phyloP scores from a whole-genome alignment of 2,113 vertebrate genomes.

The Prinia subflava region DNA sequence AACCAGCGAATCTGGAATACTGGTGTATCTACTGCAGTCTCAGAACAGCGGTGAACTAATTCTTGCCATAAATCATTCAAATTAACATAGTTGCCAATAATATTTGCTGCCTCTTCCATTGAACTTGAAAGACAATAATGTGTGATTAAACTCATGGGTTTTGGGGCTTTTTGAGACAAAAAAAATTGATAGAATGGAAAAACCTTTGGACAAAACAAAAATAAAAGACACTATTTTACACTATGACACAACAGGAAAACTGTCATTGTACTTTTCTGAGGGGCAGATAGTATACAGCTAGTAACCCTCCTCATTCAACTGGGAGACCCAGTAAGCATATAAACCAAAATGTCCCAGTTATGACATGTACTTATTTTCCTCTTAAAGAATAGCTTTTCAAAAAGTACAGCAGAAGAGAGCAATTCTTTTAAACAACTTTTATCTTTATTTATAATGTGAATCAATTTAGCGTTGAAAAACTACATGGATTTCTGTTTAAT shows the following conservation, averaged over 20 bases:
- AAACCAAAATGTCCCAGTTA: not conserved
- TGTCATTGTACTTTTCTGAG: not conserved
- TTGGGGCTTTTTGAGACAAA: not conserved
- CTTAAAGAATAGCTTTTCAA: not conserved
- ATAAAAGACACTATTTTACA: not conserved
- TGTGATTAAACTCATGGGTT: not conserved
- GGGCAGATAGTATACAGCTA: not conserved
- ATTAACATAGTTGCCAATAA: not conserved
- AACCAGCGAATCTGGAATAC: not conserved
- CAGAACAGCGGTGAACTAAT: not conserved
- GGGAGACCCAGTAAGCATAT: not conserved
- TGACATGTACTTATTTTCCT: not conserved
- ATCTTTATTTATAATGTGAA: not conserved
- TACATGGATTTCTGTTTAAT: not conserved
- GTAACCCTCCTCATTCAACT: not conserved
- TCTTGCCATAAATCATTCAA: not conserved
- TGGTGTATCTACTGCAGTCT: not conserved
- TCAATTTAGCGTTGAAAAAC: not conserved
- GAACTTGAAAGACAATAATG: not conserved
- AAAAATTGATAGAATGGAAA: not conserved
- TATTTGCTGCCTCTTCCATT: not conserved
- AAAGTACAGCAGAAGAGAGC: not conserved
- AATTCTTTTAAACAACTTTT: not conserved
- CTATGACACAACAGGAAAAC: not conserved
- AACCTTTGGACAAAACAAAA: not conserved